Evolutionary conservation across 2,888 invertebrate species (phyloP).

Genomic region (Perithous albicinctus): DNA sequence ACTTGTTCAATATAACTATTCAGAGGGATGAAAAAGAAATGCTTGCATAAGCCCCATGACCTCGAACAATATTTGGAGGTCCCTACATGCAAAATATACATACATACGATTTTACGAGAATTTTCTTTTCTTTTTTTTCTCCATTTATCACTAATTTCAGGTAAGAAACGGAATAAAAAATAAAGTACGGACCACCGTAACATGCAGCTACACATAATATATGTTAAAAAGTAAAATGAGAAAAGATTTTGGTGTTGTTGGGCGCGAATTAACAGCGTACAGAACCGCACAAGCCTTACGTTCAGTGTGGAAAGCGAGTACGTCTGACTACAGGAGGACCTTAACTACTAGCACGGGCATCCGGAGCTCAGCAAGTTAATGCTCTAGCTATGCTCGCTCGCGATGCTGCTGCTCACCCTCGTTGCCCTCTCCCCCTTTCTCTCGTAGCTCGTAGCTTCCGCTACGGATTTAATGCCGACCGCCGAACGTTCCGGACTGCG

Average conservation of each 20-base stretch:
- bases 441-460: slow-evolving; percentile 65
- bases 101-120: too few species aligned
- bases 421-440: not conserved
- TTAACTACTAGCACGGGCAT: slow-evolving; percentile 56
- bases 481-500: slow-evolving; percentile 54
- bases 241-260: not conserved
- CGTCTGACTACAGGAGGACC: slow-evolving; percentile 55
- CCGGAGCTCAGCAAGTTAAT: slow-evolving; percentile 61
- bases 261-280: slow-evolving; percentile 9
- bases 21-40: too few species aligned
- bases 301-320: slow-evolving; percentile 3
- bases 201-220: not conserved
- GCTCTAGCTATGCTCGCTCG: slow-evolving; percentile 35
- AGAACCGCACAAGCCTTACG: slow-evolving; percentile 22
- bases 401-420: slow-evolving; percentile 36
- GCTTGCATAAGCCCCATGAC: too few species aligned
- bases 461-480: slow-evolving; percentile 71
- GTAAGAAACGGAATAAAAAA: too few species aligned
- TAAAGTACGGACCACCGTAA: too few species aligned
- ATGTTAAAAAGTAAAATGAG: not conserved
- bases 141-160: too few species aligned
- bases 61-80: too few species aligned
- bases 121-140: too few species aligned
- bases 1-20: too few species aligned
- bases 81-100: too few species aligned